Base-by-base conservation (phyloP, 30 jellyfish, hydroid and myxozoan species). In the Clytia hemisphaerica region DNA sequence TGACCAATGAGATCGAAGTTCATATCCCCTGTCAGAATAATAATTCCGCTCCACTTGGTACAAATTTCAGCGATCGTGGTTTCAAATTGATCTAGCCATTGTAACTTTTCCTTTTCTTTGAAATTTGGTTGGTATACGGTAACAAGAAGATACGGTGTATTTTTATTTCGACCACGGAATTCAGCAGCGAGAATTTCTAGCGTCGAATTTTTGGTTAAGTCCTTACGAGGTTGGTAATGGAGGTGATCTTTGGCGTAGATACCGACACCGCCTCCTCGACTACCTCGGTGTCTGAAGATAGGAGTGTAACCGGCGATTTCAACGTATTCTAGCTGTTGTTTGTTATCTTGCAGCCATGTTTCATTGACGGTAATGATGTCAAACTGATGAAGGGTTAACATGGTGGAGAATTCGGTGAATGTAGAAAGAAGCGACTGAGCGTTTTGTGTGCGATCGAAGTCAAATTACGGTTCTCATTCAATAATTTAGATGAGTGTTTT, bases 241-340 rank as follows among this genome's bases (percentile, higher is more conserved):
- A 76, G 26, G 40, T 74, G 51, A 50, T 65, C 82, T 29, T 40
- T 29, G 45, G 57, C 31, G 90, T 76, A 50, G 75, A 81, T 81
- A 36, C 90, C 75, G 28, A 64, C 80, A 27, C 90, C 90, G 5
- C 90, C 66, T 16, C 90, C 90, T 65, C 63, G 64, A 58, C 53
- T 57, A 35, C 57, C 61, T 19, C 90, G 77, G 59, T 76, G 32
- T 47, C 90, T 36, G 67, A 76, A 62, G 57, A 51, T 67, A 26
- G 26, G 81, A 65, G 75, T 62, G 53, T 76, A 62, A 25, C 90
- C 90, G 57, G 75, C 81, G 26, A 76, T 76, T 58, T 16, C 65
- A 73, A 50, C 74, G 38, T 61, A 63, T n/a, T 63, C n/a, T 24
- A 76, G 74, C 31, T 31, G 81, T n/a, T n/a, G n/a, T n/a, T n/a